Percentiles rank a stretch among this genome's conserved stretches.
Evolutionary conservation across 2,113 vertebrate genomes (phyloP).

Genomic region (Antechinus stuartii): DNA sequence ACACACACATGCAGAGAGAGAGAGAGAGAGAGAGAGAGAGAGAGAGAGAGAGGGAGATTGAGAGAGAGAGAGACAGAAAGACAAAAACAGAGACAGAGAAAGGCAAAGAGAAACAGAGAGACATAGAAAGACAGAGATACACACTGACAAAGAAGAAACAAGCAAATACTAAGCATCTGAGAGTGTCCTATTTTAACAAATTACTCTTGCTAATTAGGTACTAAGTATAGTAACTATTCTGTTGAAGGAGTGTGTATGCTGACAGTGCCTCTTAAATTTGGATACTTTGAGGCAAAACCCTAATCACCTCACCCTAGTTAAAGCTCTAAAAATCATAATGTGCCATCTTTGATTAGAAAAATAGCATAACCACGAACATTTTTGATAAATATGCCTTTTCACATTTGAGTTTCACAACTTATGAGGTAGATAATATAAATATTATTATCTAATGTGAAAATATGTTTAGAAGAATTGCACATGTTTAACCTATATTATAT

Average conservation of each 20-base stretch:
- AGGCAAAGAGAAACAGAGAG: background rate
- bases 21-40: background rate
- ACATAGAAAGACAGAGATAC: background rate
- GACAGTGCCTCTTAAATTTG: background rate
- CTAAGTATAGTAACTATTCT: background rate
- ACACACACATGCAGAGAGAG: background rate
- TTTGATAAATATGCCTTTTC: background rate
- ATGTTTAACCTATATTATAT: too few relatives aligned
- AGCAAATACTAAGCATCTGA: background rate
- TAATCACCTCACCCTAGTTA: background rate
- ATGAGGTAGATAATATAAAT: background rate
- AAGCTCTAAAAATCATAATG: background rate
- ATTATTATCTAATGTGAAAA: background rate
- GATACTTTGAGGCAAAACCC: background rate
- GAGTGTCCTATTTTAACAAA: background rate
- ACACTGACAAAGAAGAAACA: background rate
- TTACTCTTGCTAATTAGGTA: background rate
- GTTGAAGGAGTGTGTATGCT: background rate
- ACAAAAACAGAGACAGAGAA: background rate
- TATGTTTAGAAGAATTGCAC: too few relatives aligned
- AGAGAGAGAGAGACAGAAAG: background rate
- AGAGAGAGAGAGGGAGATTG: background rate
- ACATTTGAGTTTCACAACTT: background rate
- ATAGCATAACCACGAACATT: background rate
- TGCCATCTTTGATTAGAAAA: background rate